A percentile compares a stretch with the other conserved stretches of the same genome.
These are phyloP conservation scores for Cisticola juncidis DNA, from an alignment of 2,113 vertebrate genomes.

Conservation along the genomic window DNA sequence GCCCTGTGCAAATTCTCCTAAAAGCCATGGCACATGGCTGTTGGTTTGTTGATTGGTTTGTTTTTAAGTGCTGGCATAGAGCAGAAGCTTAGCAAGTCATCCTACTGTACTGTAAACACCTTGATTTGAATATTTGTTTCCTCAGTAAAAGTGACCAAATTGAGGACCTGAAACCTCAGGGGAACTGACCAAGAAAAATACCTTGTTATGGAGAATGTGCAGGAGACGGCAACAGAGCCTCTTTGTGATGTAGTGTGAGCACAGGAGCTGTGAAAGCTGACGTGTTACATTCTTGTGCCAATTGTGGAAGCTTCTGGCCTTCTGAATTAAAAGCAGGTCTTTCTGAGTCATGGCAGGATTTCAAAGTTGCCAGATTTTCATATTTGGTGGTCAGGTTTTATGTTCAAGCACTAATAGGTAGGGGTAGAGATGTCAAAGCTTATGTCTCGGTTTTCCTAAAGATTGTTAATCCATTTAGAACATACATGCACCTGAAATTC, in stretches of 20 bases:
- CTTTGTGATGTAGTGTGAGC: background rate
- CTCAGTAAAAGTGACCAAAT: background rate
- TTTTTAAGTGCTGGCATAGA: background rate
- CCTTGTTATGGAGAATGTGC: background rate
- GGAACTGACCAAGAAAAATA: background rate
- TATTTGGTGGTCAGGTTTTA: background rate
- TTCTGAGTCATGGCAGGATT: background rate
- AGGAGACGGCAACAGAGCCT: rapidly evolving
- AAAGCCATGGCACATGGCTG: background rate
- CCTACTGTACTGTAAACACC: background rate
- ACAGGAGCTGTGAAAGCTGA: background rate
- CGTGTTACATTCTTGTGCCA: background rate
- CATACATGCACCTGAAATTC: background rate
- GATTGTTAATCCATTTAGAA: background rate
- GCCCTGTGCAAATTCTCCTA: background rate
- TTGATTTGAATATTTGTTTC: background rate
- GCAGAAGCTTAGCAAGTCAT: background rate
- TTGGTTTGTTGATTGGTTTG: background rate
- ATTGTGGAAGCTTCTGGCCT: background rate
- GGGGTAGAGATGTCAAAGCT: background rate
- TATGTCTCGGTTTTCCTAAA: background rate
- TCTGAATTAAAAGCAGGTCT: background rate
- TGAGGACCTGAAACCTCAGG: background rate
- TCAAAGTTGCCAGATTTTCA: background rate
- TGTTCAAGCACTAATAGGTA: background rate